Evolutionary conservation across 2,888 invertebrate genomes (phyloP), one percentile per base, ranked within the genome.

Genomic region (Dynastes tityus): DNA sequence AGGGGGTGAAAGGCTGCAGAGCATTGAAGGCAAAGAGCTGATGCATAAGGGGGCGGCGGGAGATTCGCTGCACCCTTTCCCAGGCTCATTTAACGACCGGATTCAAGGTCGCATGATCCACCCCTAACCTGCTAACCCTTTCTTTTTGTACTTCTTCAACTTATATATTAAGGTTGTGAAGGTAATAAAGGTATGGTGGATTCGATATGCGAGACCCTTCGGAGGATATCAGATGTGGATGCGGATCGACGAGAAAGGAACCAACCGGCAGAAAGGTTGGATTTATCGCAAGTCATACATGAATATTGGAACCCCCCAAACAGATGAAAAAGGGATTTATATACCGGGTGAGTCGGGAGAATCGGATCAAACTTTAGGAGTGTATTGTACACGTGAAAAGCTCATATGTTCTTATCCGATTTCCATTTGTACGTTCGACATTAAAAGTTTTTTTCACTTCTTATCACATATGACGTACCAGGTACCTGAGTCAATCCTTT

Each of bases 251-350:
- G 53, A 53, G 49, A 67, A 65, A 65, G 53, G 32, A 37, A n/a
- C 67, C 22, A 67, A 45, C 32, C 37, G 32, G 11, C 45, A 11
- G 67, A 49, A 67, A 45, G 76, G 79, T 64, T n/a, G 76, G 49
- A 80, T 84, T 84, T 83, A 84, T 84, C 83, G 84, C 84, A 82
- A 84, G 84, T 83, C 84, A 83, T 82, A 81, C 79, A 73, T 37
- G 58, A 58, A 58, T 58, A 81, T 81, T 80, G 80, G 78, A 80
- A 78, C 80, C 78, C 80, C 27, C 58, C 45, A 37, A 29, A 8
- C 22, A 9, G 73, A 37, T 40, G 40, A 73, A 58, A 73, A 51
- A 11, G 4, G 51, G n/a, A 22, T 22, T 22, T 22, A 22, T 22
- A 22, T 22, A 22, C 22, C 22, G 22, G 22, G 22, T 22, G 22